Evolutionary conservation across 2,113 vertebrate genomes (phyloP).

Genomic region (Boulengeromyrus knoepffleri): DNA sequence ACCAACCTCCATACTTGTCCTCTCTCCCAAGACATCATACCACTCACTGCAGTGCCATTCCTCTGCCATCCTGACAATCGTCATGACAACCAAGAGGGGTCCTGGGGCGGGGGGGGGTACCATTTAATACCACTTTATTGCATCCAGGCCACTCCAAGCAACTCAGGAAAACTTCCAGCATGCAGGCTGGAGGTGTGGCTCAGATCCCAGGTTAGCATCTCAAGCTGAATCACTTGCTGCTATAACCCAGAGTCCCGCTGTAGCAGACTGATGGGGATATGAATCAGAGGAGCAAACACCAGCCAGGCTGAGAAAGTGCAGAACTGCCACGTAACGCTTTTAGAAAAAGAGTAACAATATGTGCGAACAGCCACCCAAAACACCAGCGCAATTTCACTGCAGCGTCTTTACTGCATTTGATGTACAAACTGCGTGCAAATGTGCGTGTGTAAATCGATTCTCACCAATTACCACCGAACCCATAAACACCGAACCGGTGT

Average conservation of each 20-base stretch:
- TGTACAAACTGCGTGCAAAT: neutral
- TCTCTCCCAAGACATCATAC: neutral
- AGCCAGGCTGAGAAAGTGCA: neutral
- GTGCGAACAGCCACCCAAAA: neutral
- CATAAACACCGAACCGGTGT: neutral
- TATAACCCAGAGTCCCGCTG: neutral
- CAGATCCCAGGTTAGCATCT: neutral
- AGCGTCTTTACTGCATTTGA: neutral
- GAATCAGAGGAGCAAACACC: neutral
- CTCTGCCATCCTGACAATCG: neutral
- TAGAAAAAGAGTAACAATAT: neutral
- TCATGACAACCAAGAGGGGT: neutral
- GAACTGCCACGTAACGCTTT: neutral
- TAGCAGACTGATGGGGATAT: neutral
- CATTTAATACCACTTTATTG: neutral
- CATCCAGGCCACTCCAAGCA: neutral
- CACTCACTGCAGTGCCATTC: neutral
- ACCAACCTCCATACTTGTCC: neutral
- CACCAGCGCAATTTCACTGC: neutral
- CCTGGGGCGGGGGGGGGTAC: neutral
- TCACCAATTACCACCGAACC: neutral
- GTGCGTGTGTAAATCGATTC: neutral
- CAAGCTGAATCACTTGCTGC: neutral
- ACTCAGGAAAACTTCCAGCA: neutral
- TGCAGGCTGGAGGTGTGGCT: neutral